Conservation (phyloP, 2,888 invertebrate genomes). For the Nymphalis polychloros region DNA sequence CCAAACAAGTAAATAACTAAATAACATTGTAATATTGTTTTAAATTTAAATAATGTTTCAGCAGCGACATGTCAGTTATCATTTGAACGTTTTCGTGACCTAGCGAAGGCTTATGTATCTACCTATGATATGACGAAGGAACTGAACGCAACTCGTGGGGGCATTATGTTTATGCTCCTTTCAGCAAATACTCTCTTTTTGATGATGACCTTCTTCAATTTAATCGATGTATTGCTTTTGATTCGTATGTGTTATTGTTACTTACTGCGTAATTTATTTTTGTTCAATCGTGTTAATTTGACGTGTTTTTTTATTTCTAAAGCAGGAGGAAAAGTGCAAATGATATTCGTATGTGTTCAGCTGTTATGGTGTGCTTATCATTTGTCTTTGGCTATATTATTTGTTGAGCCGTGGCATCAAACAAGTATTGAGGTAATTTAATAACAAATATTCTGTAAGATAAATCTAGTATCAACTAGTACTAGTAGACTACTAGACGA, state of each 20-base stretch:
- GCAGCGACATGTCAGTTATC: not conserved
- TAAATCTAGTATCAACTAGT: no score
- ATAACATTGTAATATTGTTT: not conserved
- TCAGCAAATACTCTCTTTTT: no score
- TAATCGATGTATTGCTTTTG: no score
- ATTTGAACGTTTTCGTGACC: not conserved
- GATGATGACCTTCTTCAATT: no score
- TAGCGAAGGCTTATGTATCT: not conserved
- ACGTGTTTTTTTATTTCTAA: not conserved
- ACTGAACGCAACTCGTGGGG: not conserved
- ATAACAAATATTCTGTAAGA: not conserved
- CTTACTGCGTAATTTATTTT: no score
- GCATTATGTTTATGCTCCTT: not conserved
- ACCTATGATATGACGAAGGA: not conserved
- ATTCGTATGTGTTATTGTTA: no score
- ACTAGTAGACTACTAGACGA: no score
- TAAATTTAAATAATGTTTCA: conserved; percentile 3
- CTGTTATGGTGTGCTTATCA: not conserved
- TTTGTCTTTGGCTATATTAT: not conserved
- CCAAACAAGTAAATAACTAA: not conserved
- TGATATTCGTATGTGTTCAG: not conserved
- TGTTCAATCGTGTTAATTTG: no score
- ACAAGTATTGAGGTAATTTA: not conserved
- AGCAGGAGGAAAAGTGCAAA: not conserved
- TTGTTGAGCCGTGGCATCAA: not conserved